Percentiles rank a stretch among this genome's conserved stretches.
phyloP scores from a whole-genome alignment of 2,888 invertebrate species.

The Stramonita haemastoma region DNA sequence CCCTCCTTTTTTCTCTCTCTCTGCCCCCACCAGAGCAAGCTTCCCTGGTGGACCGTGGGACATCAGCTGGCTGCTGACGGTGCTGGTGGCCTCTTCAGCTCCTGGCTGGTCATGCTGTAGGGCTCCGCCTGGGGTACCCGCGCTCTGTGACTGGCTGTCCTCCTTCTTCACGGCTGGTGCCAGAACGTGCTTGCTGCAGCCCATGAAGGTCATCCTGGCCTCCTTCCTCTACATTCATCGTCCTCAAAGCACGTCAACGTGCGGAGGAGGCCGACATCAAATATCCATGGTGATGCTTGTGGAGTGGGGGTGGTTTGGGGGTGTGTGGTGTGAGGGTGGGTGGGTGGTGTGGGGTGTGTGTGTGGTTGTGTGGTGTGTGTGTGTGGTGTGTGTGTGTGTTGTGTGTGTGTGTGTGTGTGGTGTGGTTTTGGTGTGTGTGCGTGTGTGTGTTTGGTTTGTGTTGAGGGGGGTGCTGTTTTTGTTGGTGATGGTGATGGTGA shows the following conservation, averaged over 20 bases:
- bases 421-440: no score
- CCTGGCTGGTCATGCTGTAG: slow-evolving; percentile 71
- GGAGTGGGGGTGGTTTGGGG: not conserved
- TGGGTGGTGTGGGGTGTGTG: not conserved
- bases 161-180: slow-evolving; percentile 69
- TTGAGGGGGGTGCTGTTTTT: no score
- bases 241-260: slow-evolving; percentile 59
- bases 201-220: slow-evolving; percentile 63
- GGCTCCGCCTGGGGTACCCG: slow-evolving; percentile 70
- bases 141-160: slow-evolving; percentile 67
- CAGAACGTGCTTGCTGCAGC: slow-evolving; percentile 64
- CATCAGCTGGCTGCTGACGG: slow-evolving; percentile 62
- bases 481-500: no score
- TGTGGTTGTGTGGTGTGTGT: not conserved
- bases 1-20: no score
- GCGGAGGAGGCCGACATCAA: slow-evolving; percentile 35
- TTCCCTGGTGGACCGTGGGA: slow-evolving; percentile 73
- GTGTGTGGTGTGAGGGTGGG: not conserved
- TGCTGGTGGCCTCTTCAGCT: slow-evolving; percentile 56
- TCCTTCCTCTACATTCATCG: slow-evolving; percentile 57
- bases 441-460: no score
- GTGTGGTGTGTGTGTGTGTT: not conserved
- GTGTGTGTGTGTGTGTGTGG: no score
- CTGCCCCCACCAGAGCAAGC: not conserved
- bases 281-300: slow-evolving; percentile 16